phyloP scores from a whole-genome alignment of 2,113 vertebrate genomes.

The Cebidichthys violaceus region DNA sequence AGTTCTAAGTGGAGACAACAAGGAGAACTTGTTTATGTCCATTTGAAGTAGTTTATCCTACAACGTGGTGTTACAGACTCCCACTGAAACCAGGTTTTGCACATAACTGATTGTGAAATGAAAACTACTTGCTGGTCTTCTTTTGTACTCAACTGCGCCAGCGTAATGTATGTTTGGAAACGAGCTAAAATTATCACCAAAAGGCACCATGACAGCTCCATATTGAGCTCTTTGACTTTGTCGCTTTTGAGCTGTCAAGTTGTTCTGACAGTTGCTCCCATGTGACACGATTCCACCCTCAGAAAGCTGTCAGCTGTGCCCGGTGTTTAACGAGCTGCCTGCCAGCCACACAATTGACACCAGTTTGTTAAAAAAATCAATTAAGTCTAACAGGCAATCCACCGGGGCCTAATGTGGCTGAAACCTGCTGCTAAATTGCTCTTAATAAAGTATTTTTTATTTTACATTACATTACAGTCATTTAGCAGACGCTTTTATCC shows the following conservation, averaged over 20 bases:
- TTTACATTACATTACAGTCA: too few relatives aligned
- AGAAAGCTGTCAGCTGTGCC: constrained; percentile 48
- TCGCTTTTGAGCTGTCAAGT: constrained; percentile 37
- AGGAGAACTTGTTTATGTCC: background rate
- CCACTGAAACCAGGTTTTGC: background rate
- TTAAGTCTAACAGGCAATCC: constrained; percentile 36
- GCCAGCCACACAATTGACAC: constrained; percentile 45
- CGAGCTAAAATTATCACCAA: constrained; percentile 21
- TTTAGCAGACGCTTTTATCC: too few relatives aligned
- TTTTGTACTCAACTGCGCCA: background rate
- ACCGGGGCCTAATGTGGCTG: background rate
- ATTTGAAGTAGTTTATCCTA: background rate
- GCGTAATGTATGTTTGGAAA: background rate
- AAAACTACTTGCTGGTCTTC: background rate
- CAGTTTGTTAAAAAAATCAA: constrained; percentile 47
- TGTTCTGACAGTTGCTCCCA: constrained; percentile 41
- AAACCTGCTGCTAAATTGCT: background rate
- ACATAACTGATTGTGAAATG: background rate
- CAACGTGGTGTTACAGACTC: background rate
- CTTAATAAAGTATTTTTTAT: too few relatives aligned
- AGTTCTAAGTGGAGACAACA: background rate
- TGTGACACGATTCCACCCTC: constrained; percentile 24
- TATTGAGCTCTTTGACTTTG: constrained; percentile 38
- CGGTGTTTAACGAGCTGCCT: constrained; percentile 36
- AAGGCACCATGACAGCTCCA: constrained; percentile 31